Conservation (phyloP, 2,113 vertebrate genomes). For the Anser cygnoides region DNA sequence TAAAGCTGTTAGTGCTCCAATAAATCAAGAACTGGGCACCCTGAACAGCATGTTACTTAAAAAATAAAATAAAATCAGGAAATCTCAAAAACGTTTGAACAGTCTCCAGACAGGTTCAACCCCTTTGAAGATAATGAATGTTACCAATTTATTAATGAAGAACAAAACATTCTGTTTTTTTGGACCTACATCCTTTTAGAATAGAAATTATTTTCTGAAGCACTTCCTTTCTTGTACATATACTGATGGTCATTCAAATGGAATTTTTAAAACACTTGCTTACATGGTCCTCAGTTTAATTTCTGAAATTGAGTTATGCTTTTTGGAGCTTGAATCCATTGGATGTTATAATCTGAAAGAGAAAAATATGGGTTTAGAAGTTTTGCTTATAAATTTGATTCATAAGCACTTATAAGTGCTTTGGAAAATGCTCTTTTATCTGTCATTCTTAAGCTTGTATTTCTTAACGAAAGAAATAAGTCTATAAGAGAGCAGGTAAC, state of each 20-base stretch:
- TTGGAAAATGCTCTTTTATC: not conserved
- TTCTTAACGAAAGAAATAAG: not conserved
- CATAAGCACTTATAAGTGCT: not conserved
- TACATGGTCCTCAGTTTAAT: accelerated
- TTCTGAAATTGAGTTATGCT: accelerated
- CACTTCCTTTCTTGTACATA: not conserved
- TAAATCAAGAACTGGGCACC: not conserved
- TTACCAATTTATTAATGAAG: not conserved
- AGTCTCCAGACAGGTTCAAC: not conserved
- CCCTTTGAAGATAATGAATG: not conserved
- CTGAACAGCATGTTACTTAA: not conserved
- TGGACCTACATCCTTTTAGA: not conserved
- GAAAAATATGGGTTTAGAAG: not conserved
- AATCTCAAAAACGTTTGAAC: not conserved
- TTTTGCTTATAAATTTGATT: not conserved
- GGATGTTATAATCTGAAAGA: not conserved
- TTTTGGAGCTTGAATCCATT: not conserved
- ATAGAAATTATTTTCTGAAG: not conserved
- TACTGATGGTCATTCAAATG: not conserved
- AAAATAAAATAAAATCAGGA: not conserved
- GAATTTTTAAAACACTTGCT: not conserved
- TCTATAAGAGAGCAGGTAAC: not conserved
- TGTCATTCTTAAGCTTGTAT: not conserved
- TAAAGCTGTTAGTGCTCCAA: not conserved
- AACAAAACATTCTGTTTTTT: not conserved